Evolutionary conservation across 2,113 vertebrate species (phyloP).

Genomic region (Proteles cristata): DNA sequence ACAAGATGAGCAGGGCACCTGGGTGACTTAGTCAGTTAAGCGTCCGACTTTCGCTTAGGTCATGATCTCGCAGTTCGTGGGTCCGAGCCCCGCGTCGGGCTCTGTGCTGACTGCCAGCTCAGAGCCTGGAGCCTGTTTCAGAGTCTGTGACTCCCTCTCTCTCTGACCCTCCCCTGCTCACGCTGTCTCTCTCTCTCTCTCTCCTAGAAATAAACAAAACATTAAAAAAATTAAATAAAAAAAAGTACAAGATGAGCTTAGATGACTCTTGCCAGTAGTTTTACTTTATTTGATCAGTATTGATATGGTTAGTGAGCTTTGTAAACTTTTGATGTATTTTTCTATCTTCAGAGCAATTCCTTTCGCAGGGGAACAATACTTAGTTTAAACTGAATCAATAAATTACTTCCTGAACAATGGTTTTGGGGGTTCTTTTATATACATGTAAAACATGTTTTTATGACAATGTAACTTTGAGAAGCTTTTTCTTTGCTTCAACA

Average conservation of each 20-base stretch:
- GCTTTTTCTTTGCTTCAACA: not conserved
- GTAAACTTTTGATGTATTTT: slow-evolving; percentile 70
- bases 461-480: not conserved
- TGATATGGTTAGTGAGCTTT: slow-evolving; percentile 71
- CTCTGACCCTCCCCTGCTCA: too few species aligned
- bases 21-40: too few species aligned
- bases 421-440: not conserved
- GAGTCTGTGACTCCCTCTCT: too few species aligned
- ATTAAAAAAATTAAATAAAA: not conserved
- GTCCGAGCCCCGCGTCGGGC: too few species aligned
- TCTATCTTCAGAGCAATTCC: slow-evolving; percentile 63
- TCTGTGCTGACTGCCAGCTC: too few species aligned
- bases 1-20: slow-evolving; percentile 13
- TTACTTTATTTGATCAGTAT: slow-evolving; percentile 71
- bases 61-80: too few species aligned
- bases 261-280: slow-evolving; percentile 68
- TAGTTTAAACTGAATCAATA: slow-evolving; percentile 78
- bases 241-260: slow-evolving; percentile 72
- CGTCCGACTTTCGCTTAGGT: too few species aligned
- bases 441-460: not conserved
- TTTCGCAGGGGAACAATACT: slow-evolving; percentile 63
- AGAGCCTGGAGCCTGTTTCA: too few species aligned
- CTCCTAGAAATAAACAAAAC: too few species aligned
- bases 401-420: slow-evolving; percentile 77
- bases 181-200: too few species aligned